phyloP scores from a whole-genome alignment of 2,797 vertebrate genomes.

The Danionella dracula region DNA sequence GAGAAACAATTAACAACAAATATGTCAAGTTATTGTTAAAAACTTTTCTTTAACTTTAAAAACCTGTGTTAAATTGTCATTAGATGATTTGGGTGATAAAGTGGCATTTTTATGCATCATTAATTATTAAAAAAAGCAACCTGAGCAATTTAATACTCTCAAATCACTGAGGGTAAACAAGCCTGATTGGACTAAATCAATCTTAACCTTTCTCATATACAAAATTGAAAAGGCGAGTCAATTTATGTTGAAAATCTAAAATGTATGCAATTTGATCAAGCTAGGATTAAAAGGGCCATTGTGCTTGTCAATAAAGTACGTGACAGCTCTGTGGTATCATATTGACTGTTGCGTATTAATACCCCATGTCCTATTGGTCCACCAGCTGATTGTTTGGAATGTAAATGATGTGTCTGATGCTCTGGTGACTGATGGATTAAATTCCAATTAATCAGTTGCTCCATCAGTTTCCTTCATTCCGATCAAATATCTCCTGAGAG shows the following conservation, averaged over 20 bases:
- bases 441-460: slow-evolving; percentile 99
- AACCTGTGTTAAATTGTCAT: neutral
- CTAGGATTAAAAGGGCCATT: slow-evolving; percentile 75
- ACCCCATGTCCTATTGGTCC: slow-evolving; percentile 78
- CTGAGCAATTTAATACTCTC: neutral
- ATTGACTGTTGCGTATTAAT: slow-evolving; percentile 85
- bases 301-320: slow-evolving; percentile 74
- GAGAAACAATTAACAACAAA: too few relatives aligned
- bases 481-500: slow-evolving; percentile 94
- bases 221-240: slow-evolving; percentile 71
- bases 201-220: slow-evolving; percentile 50
- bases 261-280: slow-evolving; percentile 73
- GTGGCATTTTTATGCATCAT: neutral
- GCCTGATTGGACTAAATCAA: slow-evolving; percentile 39
- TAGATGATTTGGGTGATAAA: neutral
- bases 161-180: neutral
- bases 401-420: slow-evolving; percentile 92
- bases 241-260: slow-evolving; percentile 71
- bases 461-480: slow-evolving; percentile 96
- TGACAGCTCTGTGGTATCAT: slow-evolving; percentile 70
- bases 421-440: slow-evolving; percentile 95
- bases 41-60: neutral
- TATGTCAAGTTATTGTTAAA: too few relatives aligned
- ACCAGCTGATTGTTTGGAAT: slow-evolving; percentile 95
- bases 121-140: neutral